These are phyloP conservation scores for Drosophila sturtevanti DNA, from an alignment of 1,140 invertebrate genomes.

Conservation along the genomic window DNA sequence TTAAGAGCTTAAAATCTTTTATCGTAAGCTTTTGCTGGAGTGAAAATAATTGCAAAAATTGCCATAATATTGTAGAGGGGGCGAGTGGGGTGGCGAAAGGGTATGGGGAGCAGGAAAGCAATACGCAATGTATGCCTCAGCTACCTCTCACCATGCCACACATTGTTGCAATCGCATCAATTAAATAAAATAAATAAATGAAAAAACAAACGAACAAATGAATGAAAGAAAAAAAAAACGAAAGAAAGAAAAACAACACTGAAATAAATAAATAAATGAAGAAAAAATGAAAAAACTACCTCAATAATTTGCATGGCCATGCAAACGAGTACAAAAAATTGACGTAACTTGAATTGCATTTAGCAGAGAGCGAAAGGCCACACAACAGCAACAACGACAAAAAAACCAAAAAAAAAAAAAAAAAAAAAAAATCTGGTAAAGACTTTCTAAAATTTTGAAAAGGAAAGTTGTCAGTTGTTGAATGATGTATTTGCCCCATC, in stretches of 20 bases:
- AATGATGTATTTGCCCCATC: neutral
- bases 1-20: slow-evolving; percentile 25
- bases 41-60: slow-evolving; percentile 1
- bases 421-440: neutral
- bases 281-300: neutral
- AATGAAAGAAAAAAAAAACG: neutral
- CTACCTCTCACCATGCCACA: neutral
- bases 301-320: slow-evolving; percentile 17
- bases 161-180: slow-evolving; percentile 14
- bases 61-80: neutral
- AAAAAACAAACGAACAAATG: slow-evolving; percentile 1
- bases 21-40: neutral
- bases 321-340: slow-evolving; percentile 14
- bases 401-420: neutral
- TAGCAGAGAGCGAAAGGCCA: slow-evolving; percentile 8
- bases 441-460: slow-evolving; percentile 13
- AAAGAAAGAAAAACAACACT: too few relatives aligned
- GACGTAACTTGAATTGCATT: slow-evolving; percentile 12
- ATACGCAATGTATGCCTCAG: neutral
- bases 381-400: neutral
- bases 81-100: too few relatives aligned
- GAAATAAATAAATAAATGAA: slow-evolving; percentile 8
- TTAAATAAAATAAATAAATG: slow-evolving; percentile 6
- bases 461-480: slow-evolving; percentile 8
- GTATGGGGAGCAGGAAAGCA: neutral